Evolutionary conservation across 2,113 vertebrate species (phyloP).

Genomic region (Ochotona princeps): DNA sequence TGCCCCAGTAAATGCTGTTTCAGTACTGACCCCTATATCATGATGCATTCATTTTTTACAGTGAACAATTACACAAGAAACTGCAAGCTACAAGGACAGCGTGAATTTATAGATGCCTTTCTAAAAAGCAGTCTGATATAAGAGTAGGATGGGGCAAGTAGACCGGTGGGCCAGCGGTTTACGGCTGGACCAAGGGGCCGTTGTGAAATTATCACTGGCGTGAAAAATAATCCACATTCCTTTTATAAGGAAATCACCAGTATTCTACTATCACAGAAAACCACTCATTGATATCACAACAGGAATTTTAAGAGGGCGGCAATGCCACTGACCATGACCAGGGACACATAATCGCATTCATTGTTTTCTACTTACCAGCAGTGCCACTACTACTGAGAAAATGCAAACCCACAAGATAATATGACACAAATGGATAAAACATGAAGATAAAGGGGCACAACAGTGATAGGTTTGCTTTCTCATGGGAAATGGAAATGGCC

Average conservation of each 20-base stretch:
- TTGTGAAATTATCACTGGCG: neutral
- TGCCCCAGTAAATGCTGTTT: neutral
- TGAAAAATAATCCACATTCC: neutral
- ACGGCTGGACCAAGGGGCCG: neutral
- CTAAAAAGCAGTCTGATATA: neutral
- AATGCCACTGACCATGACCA: neutral
- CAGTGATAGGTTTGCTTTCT: slow-evolving; percentile 71
- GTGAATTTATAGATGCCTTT: neutral
- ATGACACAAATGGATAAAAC: slow-evolving; percentile 70
- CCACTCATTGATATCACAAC: neutral
- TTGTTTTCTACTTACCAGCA: slow-evolving; percentile 19
- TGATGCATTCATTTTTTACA: neutral
- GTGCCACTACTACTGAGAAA: slow-evolving; percentile 30
- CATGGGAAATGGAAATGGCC: slow-evolving; percentile 75
- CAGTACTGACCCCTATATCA: neutral
- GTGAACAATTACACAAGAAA: neutral
- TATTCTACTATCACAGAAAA: neutral
- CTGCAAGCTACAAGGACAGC: neutral
- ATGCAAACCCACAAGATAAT: slow-evolving; percentile 38
- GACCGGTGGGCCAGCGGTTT: neutral
- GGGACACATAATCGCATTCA: neutral
- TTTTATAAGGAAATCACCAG: neutral
- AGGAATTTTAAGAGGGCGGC: neutral
- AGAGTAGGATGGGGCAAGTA: neutral
- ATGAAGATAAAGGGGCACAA: slow-evolving; percentile 67